These are phyloP conservation scores for Apoda limacodes DNA, from an alignment of 2,888 invertebrate genomes.

Conservation along the genomic window DNA sequence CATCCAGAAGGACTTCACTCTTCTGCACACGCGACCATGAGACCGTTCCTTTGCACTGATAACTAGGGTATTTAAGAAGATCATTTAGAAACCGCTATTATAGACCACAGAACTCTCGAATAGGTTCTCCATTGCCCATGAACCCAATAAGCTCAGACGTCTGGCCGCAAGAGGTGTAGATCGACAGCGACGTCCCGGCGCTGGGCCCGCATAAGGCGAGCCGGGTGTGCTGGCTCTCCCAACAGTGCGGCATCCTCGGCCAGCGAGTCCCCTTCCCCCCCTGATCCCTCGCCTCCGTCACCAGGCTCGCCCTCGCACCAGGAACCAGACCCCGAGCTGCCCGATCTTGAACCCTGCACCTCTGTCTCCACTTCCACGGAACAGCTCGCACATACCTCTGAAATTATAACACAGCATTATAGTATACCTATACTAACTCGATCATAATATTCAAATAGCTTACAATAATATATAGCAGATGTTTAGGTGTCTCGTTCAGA, in stretches of 20 bases:
- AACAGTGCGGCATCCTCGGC: constrained; percentile 61
- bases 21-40: too few species aligned
- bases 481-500: too few species aligned
- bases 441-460: too few species aligned
- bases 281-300: constrained; percentile 59
- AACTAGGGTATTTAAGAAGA: too few species aligned
- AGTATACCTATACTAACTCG: too few species aligned
- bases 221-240: constrained; percentile 28
- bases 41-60: too few species aligned
- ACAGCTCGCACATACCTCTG: constrained; percentile 60
- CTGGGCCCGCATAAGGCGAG: constrained; percentile 38
- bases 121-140: too few species aligned
- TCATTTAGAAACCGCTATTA: too few species aligned
- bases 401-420: too few species aligned
- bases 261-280: constrained; percentile 64
- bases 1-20: too few species aligned
- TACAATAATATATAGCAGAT: too few species aligned
- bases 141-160: constrained; percentile 37
- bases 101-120: too few species aligned
- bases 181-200: constrained; percentile 60
- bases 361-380: constrained; percentile 57
- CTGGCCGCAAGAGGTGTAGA: constrained; percentile 56
- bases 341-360: constrained; percentile 45
- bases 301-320: constrained; percentile 66
- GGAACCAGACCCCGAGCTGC: constrained; percentile 60